These are phyloP conservation scores for Hydrozoanthus tunicans DNA, from an alignment of 64 coral and sea anemone species.

Conservation along the genomic window DNA sequence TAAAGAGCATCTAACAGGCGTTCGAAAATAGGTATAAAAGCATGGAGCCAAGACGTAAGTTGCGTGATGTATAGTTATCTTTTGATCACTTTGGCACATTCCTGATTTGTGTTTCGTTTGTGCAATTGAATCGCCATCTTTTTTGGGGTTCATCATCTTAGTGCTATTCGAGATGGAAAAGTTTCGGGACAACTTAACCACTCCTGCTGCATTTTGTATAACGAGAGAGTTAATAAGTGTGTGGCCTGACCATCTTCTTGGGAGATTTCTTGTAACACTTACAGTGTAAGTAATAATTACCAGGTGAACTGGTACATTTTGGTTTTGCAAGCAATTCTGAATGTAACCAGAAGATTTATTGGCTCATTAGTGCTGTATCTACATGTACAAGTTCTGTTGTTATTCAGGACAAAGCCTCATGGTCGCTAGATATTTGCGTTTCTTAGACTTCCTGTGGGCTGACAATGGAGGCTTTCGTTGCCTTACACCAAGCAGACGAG, in stretches of 20 bases:
- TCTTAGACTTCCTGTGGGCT: conserved; percentile 54
- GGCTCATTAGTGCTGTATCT: not conserved
- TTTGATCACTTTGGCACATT: not conserved
- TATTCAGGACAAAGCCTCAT: not conserved
- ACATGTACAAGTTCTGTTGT: not conserved
- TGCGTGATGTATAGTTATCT: not conserved
- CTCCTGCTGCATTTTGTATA: not conserved
- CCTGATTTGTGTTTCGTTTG: not conserved
- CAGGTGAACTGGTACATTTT: not conserved
- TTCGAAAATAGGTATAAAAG: too few species aligned
- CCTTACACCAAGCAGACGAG: conserved; percentile 87
- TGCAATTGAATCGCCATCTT: not conserved
- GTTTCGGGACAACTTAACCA: not conserved
- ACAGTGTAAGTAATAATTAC: not conserved
- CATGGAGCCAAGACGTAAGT: too few species aligned
- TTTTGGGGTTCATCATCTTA: not conserved
- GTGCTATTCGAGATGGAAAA: not conserved
- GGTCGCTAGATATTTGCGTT: conserved; percentile 33
- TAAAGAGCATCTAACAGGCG: too few species aligned
- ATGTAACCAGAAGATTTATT: not conserved
- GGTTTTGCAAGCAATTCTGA: not conserved
- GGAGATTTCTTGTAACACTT: not conserved
- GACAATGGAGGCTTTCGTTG: conserved; percentile 87
- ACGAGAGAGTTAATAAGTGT: not conserved
- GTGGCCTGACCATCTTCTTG: not conserved